Evolutionary conservation across 2,113 vertebrate genomes (phyloP).

Genomic region (Holacanthus passer): DNA sequence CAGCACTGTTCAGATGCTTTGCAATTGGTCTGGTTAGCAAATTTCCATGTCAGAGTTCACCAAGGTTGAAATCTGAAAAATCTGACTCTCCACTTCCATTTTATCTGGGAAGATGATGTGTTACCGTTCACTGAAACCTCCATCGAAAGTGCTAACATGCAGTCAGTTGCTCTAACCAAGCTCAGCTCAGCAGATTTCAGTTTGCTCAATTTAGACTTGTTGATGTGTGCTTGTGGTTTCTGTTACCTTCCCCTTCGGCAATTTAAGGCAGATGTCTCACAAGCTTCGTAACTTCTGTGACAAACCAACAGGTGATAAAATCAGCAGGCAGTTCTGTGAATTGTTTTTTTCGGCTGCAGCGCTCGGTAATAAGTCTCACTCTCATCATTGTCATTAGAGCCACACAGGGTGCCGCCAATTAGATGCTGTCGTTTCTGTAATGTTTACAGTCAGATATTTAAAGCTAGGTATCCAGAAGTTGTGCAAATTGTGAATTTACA

Average conservation of each 20-base stretch:
- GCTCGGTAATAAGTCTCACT: background rate
- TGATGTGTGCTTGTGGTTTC: slow-evolving; percentile 11
- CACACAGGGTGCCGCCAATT: background rate
- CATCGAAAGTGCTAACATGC: background rate
- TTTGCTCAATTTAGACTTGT: background rate
- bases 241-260: background rate
- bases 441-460: background rate
- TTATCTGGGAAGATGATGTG: background rate
- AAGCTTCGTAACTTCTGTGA: background rate
- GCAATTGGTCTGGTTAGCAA: background rate
- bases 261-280: background rate
- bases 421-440: background rate
- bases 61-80: background rate
- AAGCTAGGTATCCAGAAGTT: background rate
- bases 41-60: background rate
- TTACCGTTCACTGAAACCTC: background rate
- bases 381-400: background rate
- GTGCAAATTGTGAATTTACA: background rate
- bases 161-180: background rate
- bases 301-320: background rate
- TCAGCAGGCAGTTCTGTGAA: background rate
- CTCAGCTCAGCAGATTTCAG: background rate
- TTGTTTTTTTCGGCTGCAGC: background rate
- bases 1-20: background rate
- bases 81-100: background rate